phyloP scores from a whole-genome alignment of 2,888 invertebrate genomes.

The Lutraria lutraria region DNA sequence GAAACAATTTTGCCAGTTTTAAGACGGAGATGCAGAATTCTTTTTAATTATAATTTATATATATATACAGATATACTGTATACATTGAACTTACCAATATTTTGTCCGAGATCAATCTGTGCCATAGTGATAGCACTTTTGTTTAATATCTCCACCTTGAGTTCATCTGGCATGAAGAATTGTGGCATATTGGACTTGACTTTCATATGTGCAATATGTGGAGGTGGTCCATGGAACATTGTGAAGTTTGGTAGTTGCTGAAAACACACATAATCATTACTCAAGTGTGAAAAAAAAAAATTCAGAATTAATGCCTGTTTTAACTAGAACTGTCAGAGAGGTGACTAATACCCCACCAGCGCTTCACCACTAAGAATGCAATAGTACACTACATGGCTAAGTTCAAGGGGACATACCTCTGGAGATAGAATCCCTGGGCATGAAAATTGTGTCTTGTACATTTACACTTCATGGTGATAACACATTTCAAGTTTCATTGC shows the following conservation, averaged over 20 bases:
- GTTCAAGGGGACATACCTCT: no score
- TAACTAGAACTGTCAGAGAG: neutral
- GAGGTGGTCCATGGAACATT: constrained; percentile 86
- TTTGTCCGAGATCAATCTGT: constrained; percentile 89
- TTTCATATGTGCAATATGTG: constrained; percentile 87
- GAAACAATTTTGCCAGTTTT: no score
- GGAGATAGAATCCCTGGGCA: no score
- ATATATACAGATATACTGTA: no score
- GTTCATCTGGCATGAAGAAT: constrained; percentile 95
- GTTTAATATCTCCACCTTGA: constrained; percentile 92
- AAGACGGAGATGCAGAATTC: no score
- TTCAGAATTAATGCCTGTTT: neutral
- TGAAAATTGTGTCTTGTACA: no score
- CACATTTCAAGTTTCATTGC: no score
- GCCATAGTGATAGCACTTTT: constrained; percentile 92
- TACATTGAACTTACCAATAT: constrained; percentile 50
- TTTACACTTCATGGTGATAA: no score
- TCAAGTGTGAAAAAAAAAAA: neutral
- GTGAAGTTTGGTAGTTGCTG: constrained; percentile 86
- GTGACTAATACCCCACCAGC: no score
- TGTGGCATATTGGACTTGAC: constrained; percentile 86
- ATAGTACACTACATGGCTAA: no score
- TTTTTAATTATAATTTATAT: no score
- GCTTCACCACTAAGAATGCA: no score
- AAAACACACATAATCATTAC: constrained; percentile 34